Conservation (phyloP, 2,888 invertebrate genomes). For the Mimachlamys varia region DNA sequence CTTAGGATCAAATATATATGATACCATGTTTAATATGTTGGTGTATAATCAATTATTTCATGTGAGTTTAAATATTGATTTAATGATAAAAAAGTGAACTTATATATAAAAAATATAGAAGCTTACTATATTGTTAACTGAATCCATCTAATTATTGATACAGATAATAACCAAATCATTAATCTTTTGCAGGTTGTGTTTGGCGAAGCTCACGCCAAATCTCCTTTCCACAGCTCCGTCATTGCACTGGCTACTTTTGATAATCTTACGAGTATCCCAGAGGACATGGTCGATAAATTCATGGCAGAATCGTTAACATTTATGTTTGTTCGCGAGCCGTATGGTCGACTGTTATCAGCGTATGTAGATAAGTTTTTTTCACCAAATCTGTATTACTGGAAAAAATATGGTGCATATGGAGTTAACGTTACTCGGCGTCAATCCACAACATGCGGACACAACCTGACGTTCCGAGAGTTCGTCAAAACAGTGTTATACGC, state of each 20-base stretch:
- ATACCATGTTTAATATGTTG: too few relatives aligned
- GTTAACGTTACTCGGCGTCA: neutral
- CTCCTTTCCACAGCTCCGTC: neutral
- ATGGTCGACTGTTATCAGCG: neutral
- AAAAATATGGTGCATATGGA: neutral
- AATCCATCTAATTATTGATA: too few relatives aligned
- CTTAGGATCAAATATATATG: too few relatives aligned
- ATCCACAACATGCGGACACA: neutral
- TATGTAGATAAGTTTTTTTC: neutral
- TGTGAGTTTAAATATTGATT: too few relatives aligned
- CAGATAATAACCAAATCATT: too few relatives aligned
- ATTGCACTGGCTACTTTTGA: neutral
- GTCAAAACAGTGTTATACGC: too few relatives aligned
- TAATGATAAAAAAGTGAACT: too few relatives aligned
- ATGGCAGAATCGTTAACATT: neutral
- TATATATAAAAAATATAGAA: too few relatives aligned
- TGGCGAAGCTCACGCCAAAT: neutral
- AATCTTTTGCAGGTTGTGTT: neutral
- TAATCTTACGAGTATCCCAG: neutral
- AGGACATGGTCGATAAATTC: neutral
- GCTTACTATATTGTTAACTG: too few relatives aligned
- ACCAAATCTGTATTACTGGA: neutral
- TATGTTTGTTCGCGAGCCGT: neutral
- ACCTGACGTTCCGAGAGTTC: too few relatives aligned
- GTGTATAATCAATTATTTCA: too few relatives aligned